Percentiles rank a stretch among this genome's conserved stretches.
phyloP scores from a whole-genome alignment of 1,140 invertebrate genomes.

The Muscidifurax raptorellus region DNA sequence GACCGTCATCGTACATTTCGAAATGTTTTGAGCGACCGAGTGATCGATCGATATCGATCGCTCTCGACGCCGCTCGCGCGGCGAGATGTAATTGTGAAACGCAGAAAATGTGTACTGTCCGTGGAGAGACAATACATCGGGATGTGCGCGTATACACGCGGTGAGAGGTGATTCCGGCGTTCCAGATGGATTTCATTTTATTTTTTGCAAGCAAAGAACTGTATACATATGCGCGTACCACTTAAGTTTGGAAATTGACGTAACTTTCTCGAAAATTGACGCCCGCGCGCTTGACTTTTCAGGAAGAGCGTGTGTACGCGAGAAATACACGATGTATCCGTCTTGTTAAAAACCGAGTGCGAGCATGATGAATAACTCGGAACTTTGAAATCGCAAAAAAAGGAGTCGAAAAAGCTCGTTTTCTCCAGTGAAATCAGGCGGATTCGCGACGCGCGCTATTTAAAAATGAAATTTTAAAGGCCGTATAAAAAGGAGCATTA shows the following conservation, averaged over 20 bases:
- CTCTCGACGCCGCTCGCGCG: neutral
- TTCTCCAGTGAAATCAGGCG: neutral
- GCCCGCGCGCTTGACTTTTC: neutral
- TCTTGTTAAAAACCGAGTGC: neutral
- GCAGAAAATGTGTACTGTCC: neutral
- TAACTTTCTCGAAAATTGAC: conserved; percentile 34
- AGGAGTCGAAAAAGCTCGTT: neutral
- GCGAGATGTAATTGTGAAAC: conserved; percentile 13
- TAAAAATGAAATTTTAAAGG: conserved; percentile 11
- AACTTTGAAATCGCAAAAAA: neutral
- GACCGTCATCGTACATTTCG: neutral
- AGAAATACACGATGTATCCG: neutral
- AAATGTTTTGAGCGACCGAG: conserved; percentile 10
- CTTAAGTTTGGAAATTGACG: conserved; percentile 24
- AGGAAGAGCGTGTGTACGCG: neutral
- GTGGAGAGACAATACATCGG: neutral
- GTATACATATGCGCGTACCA: neutral
- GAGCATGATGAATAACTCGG: neutral
- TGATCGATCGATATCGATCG: conserved; percentile 30
- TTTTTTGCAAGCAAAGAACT: neutral
- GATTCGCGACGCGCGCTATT: neutral
- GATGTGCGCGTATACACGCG: neutral
- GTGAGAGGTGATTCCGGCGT: neutral
- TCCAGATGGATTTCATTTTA: neutral
- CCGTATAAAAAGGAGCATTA: neutral